Evolutionary conservation across 2,113 vertebrate genomes (phyloP).

Genomic region (Alaudala cheleensis): DNA sequence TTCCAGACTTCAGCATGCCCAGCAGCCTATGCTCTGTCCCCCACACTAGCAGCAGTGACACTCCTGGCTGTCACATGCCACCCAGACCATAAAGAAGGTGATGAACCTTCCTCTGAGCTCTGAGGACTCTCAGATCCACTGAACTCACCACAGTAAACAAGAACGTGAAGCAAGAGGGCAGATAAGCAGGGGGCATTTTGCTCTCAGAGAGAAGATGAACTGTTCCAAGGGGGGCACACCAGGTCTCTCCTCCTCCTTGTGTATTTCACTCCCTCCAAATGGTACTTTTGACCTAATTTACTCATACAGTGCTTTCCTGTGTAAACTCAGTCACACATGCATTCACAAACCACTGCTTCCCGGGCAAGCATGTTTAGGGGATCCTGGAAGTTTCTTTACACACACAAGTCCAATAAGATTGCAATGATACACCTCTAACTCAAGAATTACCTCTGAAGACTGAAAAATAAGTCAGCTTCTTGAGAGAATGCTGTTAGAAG

Average conservation of each 20-base stretch:
- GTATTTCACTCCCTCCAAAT: neutral
- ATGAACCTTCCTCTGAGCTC: neutral
- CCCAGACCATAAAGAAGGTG: neutral
- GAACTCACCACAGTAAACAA: neutral
- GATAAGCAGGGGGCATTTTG: neutral
- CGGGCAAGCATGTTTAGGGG: neutral
- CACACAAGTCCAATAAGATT: neutral
- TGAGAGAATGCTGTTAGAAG: neutral
- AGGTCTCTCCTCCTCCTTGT: neutral
- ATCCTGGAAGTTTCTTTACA: neutral
- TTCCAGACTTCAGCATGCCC: neutral
- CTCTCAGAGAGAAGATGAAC: neutral
- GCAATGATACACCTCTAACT: neutral
- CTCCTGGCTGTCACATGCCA: neutral
- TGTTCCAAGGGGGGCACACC: neutral
- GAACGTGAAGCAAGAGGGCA: neutral
- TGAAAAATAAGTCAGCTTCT: neutral
- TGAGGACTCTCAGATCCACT: neutral
- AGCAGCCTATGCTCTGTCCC: neutral
- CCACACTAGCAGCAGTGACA: neutral
- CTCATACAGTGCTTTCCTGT: neutral
- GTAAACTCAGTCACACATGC: neutral
- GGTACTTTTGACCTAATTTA: neutral
- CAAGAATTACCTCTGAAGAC: neutral
- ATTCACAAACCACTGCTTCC: neutral